Percentiles rank a stretch among this genome's conserved stretches.
phyloP scores from a whole-genome alignment of 2,113 vertebrate genomes.

The Scopus umbretta region DNA sequence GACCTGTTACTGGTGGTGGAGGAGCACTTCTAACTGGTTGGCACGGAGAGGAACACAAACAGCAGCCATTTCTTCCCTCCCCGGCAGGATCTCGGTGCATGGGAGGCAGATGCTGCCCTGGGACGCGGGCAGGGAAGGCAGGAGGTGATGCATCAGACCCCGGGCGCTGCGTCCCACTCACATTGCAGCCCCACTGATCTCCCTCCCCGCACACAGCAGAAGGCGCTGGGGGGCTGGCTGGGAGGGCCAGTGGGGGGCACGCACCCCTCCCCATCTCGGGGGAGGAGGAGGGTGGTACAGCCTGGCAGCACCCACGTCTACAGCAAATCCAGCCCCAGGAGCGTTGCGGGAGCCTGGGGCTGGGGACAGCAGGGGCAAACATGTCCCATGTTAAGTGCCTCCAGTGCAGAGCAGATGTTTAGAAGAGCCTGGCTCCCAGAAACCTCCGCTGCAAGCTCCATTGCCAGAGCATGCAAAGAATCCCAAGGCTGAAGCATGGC shows the following conservation, averaged over 20 bases:
- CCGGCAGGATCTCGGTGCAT: accelerated
- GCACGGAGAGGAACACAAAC: background rate
- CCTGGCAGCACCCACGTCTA: background rate
- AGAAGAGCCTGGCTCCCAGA: background rate
- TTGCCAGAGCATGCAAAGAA: background rate
- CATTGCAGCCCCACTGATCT: background rate
- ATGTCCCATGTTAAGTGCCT: accelerated
- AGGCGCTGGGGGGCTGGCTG: background rate
- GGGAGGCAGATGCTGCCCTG: accelerated
- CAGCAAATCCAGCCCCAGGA: background rate
- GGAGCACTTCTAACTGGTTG: background rate
- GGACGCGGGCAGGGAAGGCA: background rate
- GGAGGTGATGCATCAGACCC: background rate
- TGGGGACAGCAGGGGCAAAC: background rate
- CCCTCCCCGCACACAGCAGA: background rate
- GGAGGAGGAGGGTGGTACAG: background rate
- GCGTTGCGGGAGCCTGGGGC: background rate
- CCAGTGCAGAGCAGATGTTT: background rate
- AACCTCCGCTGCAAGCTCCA: accelerated
- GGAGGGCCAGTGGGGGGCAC: background rate
- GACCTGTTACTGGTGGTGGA: background rate
- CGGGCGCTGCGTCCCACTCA: background rate
- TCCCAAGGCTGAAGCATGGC: accelerated
- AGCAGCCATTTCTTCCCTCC: background rate
- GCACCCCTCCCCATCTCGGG: accelerated